A percentile compares a stretch with the other conserved stretches of the same genome.
Conservation (phyloP, 2,888 invertebrate genomes). For the Exephanes ischioxanthus region DNA sequence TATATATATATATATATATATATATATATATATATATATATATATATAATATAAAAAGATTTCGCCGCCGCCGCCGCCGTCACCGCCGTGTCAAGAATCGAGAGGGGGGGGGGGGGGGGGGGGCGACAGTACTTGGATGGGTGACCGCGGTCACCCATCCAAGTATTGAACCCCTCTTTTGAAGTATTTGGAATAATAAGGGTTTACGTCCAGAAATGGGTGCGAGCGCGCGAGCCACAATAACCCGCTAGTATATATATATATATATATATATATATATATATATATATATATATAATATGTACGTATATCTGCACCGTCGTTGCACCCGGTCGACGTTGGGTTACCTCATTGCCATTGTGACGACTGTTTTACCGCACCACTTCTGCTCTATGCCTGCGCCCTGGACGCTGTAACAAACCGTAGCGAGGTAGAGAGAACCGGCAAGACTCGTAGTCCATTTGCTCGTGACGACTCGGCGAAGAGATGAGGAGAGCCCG, state of each 20-base stretch:
- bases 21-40: neutral
- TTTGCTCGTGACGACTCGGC: slow-evolving; percentile 10
- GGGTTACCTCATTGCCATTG: slow-evolving; percentile 69
- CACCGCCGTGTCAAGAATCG: too few relatives aligned
- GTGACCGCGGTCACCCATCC: too few relatives aligned
- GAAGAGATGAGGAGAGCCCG: slow-evolving; percentile 47
- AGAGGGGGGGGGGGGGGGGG: too few relatives aligned
- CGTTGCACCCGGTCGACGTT: slow-evolving; percentile 61
- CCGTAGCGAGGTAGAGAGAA: slow-evolving; percentile 23
- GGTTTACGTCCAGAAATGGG: too few relatives aligned
- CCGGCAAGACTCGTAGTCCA: slow-evolving; percentile 4
- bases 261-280: slow-evolving; percentile 34
- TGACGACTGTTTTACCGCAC: slow-evolving; percentile 64
- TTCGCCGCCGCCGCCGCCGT: too few relatives aligned
- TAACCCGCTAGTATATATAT: slow-evolving; percentile 22
- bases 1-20: slow-evolving; percentile 14
- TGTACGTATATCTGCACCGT: slow-evolving; percentile 28
- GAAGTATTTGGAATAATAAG: too few relatives aligned
- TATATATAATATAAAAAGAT: too few relatives aligned
- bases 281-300: neutral
- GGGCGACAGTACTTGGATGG: too few relatives aligned
- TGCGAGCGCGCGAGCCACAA: too few relatives aligned
- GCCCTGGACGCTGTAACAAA: slow-evolving; percentile 29
- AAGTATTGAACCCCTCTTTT: too few relatives aligned
- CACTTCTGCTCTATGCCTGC: slow-evolving; percentile 29